Base-by-base conservation (phyloP, 2,797 vertebrate genomes). In the Labroides dimidiatus region DNA sequence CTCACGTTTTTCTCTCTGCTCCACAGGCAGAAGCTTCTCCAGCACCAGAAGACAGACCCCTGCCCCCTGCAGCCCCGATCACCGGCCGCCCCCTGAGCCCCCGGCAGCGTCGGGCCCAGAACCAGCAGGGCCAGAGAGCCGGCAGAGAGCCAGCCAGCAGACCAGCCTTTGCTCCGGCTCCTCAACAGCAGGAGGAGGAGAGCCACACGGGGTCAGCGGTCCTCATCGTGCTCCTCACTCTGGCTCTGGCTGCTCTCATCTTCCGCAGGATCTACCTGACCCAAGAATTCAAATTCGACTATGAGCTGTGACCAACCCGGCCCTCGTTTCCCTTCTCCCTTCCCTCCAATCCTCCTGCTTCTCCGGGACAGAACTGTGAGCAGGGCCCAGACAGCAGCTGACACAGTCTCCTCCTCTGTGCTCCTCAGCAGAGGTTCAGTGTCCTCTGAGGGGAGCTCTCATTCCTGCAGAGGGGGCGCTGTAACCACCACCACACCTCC, bases 231-330 rank as follows among this genome's bases (percentile, higher is more conserved):
- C 86, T 99, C 59, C 95, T 99, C 82, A 96, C 96, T 61, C 93
- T 99, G 48, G 96, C 96, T 0, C 88, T 99, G 69, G 96, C 97
- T 13, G 96, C 94, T 0, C 97, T 99, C 73, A 96, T 99, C 88
- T 98, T 99, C 81, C 96, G 98, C 69, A 94, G 98, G 78, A 95
- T 99, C 91, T 99, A 95, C 87, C 85, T 99, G 90, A 94, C 96
- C 62, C 94, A 99, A 0, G 97, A 99, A 81, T 97, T 96, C 80
- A 94, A 96, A 85, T 97, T 98, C 75, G 95, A 96, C 90, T 96
- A 95, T 52, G 97, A 99, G 82, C 94, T 99, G 71, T 99, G 94
- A 94, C 72, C n/a, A 6, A 37, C 21, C 0, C 2, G 7, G 1
- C 27, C 12, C 15, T 6, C 0, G 7, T 10, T 17, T 15, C 10